Evolutionary conservation across 2,888 invertebrate genomes (phyloP).

Genomic region (Pyrrhia umbra): DNA sequence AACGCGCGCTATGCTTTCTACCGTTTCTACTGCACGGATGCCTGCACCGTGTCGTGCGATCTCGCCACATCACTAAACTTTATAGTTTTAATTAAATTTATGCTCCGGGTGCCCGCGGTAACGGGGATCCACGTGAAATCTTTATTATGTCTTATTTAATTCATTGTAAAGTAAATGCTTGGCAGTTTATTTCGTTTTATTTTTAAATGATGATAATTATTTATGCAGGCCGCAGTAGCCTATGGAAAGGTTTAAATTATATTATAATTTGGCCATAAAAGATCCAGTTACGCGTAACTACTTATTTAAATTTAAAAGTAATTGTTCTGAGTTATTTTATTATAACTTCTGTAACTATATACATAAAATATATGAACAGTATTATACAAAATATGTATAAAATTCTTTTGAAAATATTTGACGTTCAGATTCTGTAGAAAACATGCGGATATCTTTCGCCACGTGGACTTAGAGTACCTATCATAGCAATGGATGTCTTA

Average conservation of each 20-base stretch:
- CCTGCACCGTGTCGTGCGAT: constrained; percentile 69
- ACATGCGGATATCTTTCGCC: too few relatives aligned
- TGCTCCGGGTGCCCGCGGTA: constrained; percentile 33
- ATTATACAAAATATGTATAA: too few relatives aligned
- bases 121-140: constrained; percentile 18
- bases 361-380: too few relatives aligned
- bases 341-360: too few relatives aligned
- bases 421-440: too few relatives aligned
- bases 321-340: constrained; percentile 6
- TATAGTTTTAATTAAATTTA: constrained; percentile 60
- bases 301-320: background rate
- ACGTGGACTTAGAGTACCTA: too few relatives aligned
- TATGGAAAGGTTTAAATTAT: constrained; percentile 1
- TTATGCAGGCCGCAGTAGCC: constrained; percentile 4
- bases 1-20: constrained; percentile 79
- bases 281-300: background rate
- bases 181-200: constrained; percentile 10
- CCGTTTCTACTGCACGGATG: constrained; percentile 85
- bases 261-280: constrained; percentile 22
- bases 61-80: constrained; percentile 64
- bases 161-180: constrained; percentile 24
- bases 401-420: too few relatives aligned
- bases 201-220: constrained; percentile 4
- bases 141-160: constrained; percentile 13
- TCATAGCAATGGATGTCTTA: background rate